Conservation (phyloP, 2,113 vertebrate genomes). For the Platichthys stellatus region DNA sequence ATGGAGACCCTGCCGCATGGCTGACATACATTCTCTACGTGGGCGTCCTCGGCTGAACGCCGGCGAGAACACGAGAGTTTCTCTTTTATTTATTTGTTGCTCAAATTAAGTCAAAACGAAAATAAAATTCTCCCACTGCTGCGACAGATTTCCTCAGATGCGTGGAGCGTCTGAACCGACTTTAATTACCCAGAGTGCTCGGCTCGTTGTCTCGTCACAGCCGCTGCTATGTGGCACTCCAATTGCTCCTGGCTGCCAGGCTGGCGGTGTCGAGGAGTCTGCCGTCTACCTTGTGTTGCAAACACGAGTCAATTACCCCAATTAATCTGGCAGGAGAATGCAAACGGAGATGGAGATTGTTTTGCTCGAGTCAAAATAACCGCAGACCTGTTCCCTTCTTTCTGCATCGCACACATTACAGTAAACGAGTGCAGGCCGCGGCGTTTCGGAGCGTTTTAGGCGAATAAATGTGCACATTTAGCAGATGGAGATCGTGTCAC, state of each 20-base stretch:
- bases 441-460: slow-evolving; percentile 62
- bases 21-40: slow-evolving; percentile 53
- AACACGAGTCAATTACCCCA: slow-evolving; percentile 72
- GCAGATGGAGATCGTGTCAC: slow-evolving; percentile 59
- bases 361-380: slow-evolving; percentile 73
- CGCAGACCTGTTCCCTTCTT: slow-evolving; percentile 53
- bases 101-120: slow-evolving; percentile 27
- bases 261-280: slow-evolving; percentile 63
- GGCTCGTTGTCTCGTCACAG: slow-evolving; percentile 69
- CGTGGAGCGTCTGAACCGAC: slow-evolving; percentile 46
- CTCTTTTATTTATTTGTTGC: background rate
- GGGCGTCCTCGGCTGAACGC: slow-evolving; percentile 15
- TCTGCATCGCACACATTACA: slow-evolving; percentile 54
- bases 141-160: slow-evolving; percentile 55
- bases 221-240: slow-evolving; percentile 55
- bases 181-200: slow-evolving; percentile 70
- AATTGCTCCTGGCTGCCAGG: slow-evolving; percentile 74
- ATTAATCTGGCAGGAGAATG: slow-evolving; percentile 71
- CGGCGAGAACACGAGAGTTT: background rate
- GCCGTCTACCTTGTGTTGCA: slow-evolving; percentile 63
- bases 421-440: slow-evolving; percentile 66
- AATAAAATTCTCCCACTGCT: background rate
- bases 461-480: slow-evolving; percentile 59
- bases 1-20: slow-evolving; percentile 53
- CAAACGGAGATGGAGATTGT: slow-evolving; percentile 75